Evolutionary conservation across 30 jellyfish, hydroid and myxozoan genomes (phyloP).

Genomic region (Kudoa iwatai): DNA sequence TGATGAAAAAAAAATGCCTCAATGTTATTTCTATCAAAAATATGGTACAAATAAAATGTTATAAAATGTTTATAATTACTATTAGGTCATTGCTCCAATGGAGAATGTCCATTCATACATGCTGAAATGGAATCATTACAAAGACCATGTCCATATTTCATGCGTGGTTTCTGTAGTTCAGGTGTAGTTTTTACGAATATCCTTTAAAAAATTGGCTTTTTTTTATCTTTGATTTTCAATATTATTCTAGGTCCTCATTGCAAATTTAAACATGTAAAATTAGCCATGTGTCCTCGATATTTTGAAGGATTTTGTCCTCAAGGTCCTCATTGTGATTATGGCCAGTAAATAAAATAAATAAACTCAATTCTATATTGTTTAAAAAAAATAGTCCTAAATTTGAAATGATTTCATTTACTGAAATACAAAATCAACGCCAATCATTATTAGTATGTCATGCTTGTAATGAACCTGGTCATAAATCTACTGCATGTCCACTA

Average conservation of each 20-base stretch:
- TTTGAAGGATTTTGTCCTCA: constrained; percentile 85
- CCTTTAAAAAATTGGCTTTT: too few relatives aligned
- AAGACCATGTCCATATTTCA: constrained; percentile 82
- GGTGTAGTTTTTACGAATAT: constrained; percentile 5
- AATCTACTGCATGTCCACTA: constrained; percentile 53
- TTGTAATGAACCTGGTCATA: constrained; percentile 88
- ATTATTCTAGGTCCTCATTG: constrained; percentile 67
- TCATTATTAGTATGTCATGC: constrained; percentile 83
- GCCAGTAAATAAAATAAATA: constrained; percentile 34
- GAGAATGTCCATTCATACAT: constrained; percentile 87
- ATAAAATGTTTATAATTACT: constrained; percentile 1
- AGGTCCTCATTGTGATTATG: constrained; percentile 39
- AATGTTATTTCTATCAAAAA: constrained; percentile 47
- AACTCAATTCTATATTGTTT: too few relatives aligned
- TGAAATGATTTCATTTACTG: constrained; percentile 29
- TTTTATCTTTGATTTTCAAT: too few relatives aligned
- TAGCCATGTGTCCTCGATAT: constrained; percentile 41
- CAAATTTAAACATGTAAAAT: constrained; percentile 52
- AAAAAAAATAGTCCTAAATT: constrained; percentile 48
- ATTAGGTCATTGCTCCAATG: constrained; percentile 54
- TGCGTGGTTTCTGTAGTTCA: constrained; percentile 74
- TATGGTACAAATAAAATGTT: too few relatives aligned
- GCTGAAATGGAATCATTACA: constrained; percentile 43
- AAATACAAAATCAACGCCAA: constrained; percentile 4
- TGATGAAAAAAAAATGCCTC: constrained; percentile 90